phyloP scores from a whole-genome alignment of 2,797 vertebrate genomes.

The Acanthiza pusilla region DNA sequence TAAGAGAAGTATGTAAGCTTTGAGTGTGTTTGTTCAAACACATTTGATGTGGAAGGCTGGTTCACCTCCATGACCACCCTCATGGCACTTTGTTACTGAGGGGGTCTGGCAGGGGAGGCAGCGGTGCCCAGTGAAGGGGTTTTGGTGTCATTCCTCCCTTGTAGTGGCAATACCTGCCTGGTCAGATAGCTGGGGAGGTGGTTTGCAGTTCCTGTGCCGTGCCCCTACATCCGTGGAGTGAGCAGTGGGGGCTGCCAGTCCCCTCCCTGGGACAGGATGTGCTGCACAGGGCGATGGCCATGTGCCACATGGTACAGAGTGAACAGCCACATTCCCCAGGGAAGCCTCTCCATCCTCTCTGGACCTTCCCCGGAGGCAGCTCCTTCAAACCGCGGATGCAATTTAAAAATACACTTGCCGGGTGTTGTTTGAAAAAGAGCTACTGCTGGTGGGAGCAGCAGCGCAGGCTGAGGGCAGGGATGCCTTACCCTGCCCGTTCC shows the following conservation, averaged over 20 bases:
- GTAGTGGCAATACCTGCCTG: not conserved
- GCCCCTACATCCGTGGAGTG: accelerated
- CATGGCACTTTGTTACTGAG: not conserved
- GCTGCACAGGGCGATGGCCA: not conserved
- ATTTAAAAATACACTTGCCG: slow-evolving; percentile 12
- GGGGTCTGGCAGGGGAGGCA: not conserved
- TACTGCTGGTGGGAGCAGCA: not conserved
- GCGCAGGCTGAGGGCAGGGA: not conserved
- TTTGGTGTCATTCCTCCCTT: not conserved
- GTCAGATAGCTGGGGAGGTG: not conserved
- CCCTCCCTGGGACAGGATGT: not conserved
- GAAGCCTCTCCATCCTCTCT: slow-evolving; percentile 5
- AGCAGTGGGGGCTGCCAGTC: not conserved
- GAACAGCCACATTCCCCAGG: slow-evolving; percentile 6
- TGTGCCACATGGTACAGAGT: not conserved
- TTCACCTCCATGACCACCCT: accelerated
- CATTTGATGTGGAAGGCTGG: not conserved
- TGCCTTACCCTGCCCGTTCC: not conserved
- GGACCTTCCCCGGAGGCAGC: slow-evolving; percentile 40
- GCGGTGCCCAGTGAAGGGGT: not conserved
- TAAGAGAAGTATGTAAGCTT: not conserved
- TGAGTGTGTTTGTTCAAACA: not conserved
- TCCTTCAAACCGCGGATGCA: slow-evolving; percentile 41
- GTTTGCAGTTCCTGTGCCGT: not conserved
- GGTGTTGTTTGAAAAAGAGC: slow-evolving; percentile 44